Evolutionary conservation across 2,113 vertebrate genomes (phyloP).

Genomic region (Neolamprologus hecqui): DNA sequence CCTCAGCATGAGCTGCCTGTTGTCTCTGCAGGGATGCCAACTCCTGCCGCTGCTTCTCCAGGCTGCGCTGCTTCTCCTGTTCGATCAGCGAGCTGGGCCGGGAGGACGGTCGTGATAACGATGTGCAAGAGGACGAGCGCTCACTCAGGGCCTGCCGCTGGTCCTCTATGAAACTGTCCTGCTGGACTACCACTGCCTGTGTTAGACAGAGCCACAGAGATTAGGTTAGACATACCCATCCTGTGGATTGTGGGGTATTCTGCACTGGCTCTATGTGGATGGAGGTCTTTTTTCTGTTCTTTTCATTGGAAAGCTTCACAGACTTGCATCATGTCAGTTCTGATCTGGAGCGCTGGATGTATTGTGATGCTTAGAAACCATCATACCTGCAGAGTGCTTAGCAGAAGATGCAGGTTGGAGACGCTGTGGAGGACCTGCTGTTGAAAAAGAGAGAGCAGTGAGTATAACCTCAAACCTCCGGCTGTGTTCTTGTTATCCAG

Average conservation of each 20-base stretch:
- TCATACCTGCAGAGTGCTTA: constrained; percentile 84
- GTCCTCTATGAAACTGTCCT: constrained; percentile 93
- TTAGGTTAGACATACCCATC: neutral
- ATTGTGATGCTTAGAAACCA: neutral
- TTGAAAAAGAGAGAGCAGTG: neutral
- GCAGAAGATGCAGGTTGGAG: constrained; percentile 81
- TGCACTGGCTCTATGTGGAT: neutral
- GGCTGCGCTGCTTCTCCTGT: constrained; percentile 95
- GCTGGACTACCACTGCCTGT: constrained; percentile 89
- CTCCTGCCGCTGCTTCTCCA: constrained; percentile 94
- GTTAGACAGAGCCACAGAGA: neutral
- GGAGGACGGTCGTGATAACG: constrained; percentile 58
- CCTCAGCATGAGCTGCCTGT: constrained; percentile 83
- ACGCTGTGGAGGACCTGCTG: constrained; percentile 86
- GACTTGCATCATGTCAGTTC: neutral
- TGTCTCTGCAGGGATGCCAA: constrained; percentile 85
- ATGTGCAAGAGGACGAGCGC: constrained; percentile 54
- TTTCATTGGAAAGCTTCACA: neutral
- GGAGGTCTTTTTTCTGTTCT: neutral
- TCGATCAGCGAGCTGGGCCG: constrained; percentile 84
- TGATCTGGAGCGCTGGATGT: neutral
- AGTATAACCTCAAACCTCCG: neutral
- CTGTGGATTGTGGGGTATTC: neutral
- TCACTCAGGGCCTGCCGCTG: constrained; percentile 85
- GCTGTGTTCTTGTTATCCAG: neutral